phyloP scores from a whole-genome alignment of 2,888 invertebrate species.

The Acanthopleura granulata region DNA sequence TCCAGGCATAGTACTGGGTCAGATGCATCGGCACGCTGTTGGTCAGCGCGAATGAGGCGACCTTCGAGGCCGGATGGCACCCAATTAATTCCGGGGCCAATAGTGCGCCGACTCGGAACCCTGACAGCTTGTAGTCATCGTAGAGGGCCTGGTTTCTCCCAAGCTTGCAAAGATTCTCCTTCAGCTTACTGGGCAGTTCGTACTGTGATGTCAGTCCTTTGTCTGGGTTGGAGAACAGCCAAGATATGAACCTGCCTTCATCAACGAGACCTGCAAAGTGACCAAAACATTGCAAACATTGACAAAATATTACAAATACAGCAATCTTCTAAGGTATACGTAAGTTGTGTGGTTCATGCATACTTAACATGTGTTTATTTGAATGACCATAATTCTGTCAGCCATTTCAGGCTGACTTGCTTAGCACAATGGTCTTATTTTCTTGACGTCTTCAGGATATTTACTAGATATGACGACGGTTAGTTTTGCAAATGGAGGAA shows the following conservation, averaged over 20 bases:
- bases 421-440: too few species aligned
- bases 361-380: too few species aligned
- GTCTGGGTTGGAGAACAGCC: slow-evolving; percentile 44
- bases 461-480: too few species aligned
- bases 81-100: slow-evolving; percentile 50
- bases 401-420: too few species aligned
- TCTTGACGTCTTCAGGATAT: too few species aligned
- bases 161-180: slow-evolving; percentile 40
- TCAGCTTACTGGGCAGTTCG: slow-evolving; percentile 23
- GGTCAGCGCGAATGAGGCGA: slow-evolving; percentile 52
- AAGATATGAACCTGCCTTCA: slow-evolving; percentile 40
- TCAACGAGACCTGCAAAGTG: slow-evolving; percentile 42
- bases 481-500: too few species aligned
- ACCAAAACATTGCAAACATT: too few species aligned
- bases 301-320: too few species aligned
- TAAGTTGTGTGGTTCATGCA: too few species aligned
- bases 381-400: too few species aligned
- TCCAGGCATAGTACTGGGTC: slow-evolving; percentile 50
- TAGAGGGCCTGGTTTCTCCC: slow-evolving; percentile 47
- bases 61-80: slow-evolving; percentile 36
- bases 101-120: slow-evolving; percentile 46
- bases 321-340: too few species aligned
- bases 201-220: slow-evolving; percentile 38
- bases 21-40: slow-evolving; percentile 54
- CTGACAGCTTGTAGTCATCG: slow-evolving; percentile 40